These are phyloP conservation scores for Lepidotrigona ventralis DNA, from an alignment of 1,140 invertebrate species.

Conservation along the genomic window DNA sequence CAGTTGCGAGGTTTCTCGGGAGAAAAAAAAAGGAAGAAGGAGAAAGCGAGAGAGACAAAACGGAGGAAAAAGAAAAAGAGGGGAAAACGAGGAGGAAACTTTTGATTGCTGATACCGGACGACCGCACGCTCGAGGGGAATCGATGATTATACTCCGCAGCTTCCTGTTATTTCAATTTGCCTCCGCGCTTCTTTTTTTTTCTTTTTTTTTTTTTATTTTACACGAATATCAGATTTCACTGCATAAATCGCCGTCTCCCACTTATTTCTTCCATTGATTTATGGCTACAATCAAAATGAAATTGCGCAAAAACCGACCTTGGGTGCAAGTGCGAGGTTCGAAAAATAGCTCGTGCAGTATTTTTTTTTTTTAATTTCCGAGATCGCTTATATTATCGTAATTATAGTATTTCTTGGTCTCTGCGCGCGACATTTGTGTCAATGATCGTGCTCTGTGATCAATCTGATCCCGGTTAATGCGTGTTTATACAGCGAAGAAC, in stretches of 20 bases:
- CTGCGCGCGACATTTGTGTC: neutral
- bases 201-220: neutral
- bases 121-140: conserved; percentile 35
- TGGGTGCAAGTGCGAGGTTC: too few species aligned
- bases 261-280: neutral
- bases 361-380: neutral
- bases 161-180: conserved; percentile 50
- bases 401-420: neutral
- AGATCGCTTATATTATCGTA: neutral
- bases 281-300: neutral
- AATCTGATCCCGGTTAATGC: too few species aligned
- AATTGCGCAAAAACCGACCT: neutral
- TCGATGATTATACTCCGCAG: conserved; percentile 36
- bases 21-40: conserved; percentile 17
- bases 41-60: neutral
- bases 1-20: conserved; percentile 53
- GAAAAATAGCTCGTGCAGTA: neutral
- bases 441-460: neutral
- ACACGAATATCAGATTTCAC: conserved; percentile 24
- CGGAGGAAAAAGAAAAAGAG: conserved; percentile 36
- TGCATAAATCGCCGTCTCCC: neutral
- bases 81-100: conserved; percentile 12
- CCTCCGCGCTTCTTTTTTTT: neutral
- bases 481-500: neutral
- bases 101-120: conserved; percentile 35